Evolutionary conservation across 2,797 vertebrate species (phyloP).

Genomic region (Phoxinus dragarum): DNA sequence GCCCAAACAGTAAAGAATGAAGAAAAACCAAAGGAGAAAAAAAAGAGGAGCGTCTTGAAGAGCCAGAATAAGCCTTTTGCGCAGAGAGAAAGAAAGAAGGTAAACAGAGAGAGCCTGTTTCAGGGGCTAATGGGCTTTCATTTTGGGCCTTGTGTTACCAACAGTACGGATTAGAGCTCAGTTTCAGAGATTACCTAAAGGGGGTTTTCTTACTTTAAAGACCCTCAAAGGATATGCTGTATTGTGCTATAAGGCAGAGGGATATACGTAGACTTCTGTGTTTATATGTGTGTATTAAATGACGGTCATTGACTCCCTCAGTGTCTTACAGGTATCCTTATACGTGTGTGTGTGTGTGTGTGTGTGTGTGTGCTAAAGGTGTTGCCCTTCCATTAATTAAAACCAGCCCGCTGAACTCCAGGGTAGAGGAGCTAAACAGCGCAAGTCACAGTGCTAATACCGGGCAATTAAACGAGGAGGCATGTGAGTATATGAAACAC

Average conservation of each 20-base stretch:
- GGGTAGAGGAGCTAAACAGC: constrained; percentile 47
- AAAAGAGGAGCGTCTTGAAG: neutral
- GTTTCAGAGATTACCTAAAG: constrained; percentile 77
- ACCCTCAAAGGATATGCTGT: constrained; percentile 67
- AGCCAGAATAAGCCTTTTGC: constrained; percentile 11
- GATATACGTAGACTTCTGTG: neutral
- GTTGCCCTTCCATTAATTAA: constrained; percentile 83
- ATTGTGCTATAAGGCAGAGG: constrained; percentile 68
- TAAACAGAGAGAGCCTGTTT: constrained; percentile 19
- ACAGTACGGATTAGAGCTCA: constrained; percentile 74
- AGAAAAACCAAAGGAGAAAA: constrained; percentile 23
- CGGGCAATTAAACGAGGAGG: constrained; percentile 33
- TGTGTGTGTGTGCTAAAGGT: constrained; percentile 63
- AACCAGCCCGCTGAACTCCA: constrained; percentile 60
- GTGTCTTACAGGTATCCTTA: constrained; percentile 15
- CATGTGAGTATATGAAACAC: constrained; percentile 30
- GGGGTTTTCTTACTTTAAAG: constrained; percentile 75
- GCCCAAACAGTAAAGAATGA: constrained; percentile 13
- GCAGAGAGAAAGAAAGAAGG: neutral
- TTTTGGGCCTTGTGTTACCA: constrained; percentile 63
- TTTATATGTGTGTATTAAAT: constrained; percentile 34
- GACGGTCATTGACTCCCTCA: constrained; percentile 13
- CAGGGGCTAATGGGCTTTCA: constrained; percentile 38
- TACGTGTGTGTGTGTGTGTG: constrained; percentile 4
- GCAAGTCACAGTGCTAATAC: constrained; percentile 39